Conservation (phyloP, 2,888 invertebrate species). For the Melipona beecheii region DNA sequence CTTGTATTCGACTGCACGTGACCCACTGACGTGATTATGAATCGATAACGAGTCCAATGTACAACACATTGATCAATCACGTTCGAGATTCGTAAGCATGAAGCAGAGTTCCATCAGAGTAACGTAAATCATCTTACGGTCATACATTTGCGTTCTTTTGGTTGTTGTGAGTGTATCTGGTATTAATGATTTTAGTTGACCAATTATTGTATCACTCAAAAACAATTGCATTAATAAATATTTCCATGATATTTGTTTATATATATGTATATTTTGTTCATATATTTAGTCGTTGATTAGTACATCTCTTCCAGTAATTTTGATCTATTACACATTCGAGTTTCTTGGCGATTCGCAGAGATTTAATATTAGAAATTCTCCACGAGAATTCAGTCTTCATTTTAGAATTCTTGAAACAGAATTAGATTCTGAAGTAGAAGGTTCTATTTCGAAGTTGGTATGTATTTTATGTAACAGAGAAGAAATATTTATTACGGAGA, state of each 20-base stretch:
- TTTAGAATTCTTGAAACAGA: neutral
- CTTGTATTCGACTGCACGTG: neutral
- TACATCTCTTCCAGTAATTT: neutral
- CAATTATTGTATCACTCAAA: too few species aligned
- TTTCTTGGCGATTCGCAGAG: neutral
- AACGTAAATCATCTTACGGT: neutral
- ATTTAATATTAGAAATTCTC: neutral
- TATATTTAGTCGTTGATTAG: neutral
- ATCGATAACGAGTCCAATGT: neutral
- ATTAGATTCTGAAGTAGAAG: neutral
- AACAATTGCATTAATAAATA: too few species aligned
- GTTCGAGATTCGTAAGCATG: neutral
- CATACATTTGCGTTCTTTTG: neutral
- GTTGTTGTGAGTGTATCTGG: neutral
- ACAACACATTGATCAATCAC: neutral
- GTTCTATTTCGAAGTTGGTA: neutral
- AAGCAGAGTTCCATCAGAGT: neutral
- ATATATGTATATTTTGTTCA: neutral
- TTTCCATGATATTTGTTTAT: too few species aligned
- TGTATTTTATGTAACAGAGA: neutral
- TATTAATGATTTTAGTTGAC: neutral
- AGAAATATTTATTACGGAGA: neutral
- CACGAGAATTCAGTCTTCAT: neutral
- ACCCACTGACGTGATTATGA: neutral
- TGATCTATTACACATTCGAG: neutral